phyloP scores from a whole-genome alignment of 2,113 vertebrate genomes.

The Mola mola region DNA sequence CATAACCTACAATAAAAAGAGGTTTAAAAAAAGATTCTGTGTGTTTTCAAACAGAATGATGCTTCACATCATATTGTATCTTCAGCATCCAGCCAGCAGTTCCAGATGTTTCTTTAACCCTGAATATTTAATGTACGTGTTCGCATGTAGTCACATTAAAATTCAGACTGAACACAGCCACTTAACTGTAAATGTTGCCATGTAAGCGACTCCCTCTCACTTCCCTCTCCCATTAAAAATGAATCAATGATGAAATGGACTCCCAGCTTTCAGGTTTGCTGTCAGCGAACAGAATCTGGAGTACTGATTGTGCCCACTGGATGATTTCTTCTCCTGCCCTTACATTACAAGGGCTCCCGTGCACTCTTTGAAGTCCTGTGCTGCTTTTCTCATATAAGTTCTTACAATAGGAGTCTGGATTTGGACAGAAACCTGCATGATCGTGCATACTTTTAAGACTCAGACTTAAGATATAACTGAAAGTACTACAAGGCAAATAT shows the following conservation, averaged over 20 bases:
- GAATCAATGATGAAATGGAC: slow-evolving; percentile 74
- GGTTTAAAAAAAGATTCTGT: slow-evolving; percentile 14
- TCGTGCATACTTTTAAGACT: slow-evolving; percentile 44
- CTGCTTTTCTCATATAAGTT: slow-evolving; percentile 20
- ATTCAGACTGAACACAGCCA: slow-evolving; percentile 64
- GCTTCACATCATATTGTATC: slow-evolving; percentile 32
- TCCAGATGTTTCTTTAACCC: slow-evolving; percentile 55
- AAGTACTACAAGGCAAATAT: background rate
- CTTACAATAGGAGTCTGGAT: slow-evolving; percentile 14
- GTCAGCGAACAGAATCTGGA: slow-evolving; percentile 35
- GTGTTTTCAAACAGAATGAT: slow-evolving; percentile 38
- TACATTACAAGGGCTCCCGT: slow-evolving; percentile 32
- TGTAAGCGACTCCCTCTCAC: slow-evolving; percentile 59
- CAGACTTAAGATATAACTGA: background rate
- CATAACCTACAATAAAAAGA: slow-evolving; percentile 12
- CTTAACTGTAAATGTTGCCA: slow-evolving; percentile 63
- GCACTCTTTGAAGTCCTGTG: slow-evolving; percentile 45
- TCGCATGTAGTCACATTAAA: slow-evolving; percentile 71
- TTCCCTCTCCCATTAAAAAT: slow-evolving; percentile 76
- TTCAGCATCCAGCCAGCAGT: slow-evolving; percentile 28
- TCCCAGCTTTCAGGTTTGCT: slow-evolving; percentile 47
- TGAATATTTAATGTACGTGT: slow-evolving; percentile 72
- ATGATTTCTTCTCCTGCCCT: slow-evolving; percentile 36
- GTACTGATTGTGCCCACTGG: slow-evolving; percentile 27
- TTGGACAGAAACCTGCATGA: slow-evolving; percentile 12